phyloP scores from a whole-genome alignment of 2,113 vertebrate species.

The Antigone vipio region DNA sequence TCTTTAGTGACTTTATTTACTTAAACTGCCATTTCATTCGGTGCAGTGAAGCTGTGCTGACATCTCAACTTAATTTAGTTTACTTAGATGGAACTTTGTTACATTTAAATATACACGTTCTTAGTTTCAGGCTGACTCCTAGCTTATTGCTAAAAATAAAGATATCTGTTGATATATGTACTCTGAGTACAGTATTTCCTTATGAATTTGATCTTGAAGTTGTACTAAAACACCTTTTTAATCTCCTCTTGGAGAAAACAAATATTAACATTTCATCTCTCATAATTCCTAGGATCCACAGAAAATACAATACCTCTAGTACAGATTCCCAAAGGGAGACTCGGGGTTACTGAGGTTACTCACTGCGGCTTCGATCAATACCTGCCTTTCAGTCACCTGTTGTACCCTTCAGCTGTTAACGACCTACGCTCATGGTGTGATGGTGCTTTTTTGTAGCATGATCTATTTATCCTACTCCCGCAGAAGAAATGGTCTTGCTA shows the following conservation, averaged over 20 bases:
- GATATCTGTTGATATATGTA: not conserved
- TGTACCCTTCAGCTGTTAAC: not conserved
- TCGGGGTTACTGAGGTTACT: not conserved
- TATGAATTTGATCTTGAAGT: not conserved
- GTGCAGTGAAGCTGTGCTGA: not conserved
- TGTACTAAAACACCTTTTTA: not conserved
- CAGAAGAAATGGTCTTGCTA: not conserved
- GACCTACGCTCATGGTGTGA: not conserved
- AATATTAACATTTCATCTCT: not conserved
- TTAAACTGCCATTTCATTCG: not conserved
- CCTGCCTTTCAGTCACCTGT: not conserved
- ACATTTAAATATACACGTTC: not conserved
- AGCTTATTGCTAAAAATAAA: not conserved
- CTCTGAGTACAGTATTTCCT: not conserved
- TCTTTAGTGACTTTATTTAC: not conserved
- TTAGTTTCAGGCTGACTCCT: not conserved
- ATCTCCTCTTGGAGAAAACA: not conserved
- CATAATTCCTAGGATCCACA: not conserved
- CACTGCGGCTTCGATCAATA: not conserved
- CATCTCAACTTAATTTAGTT: not conserved
- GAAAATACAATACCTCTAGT: fast-evolving
- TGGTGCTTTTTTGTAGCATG: not conserved
- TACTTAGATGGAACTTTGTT: not conserved
- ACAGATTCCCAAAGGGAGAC: not conserved
- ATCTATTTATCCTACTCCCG: not conserved